Percentiles rank a stretch among this genome's conserved stretches.
phyloP scores from a whole-genome alignment of 2,113 vertebrate species.

The Gobio gobio region DNA sequence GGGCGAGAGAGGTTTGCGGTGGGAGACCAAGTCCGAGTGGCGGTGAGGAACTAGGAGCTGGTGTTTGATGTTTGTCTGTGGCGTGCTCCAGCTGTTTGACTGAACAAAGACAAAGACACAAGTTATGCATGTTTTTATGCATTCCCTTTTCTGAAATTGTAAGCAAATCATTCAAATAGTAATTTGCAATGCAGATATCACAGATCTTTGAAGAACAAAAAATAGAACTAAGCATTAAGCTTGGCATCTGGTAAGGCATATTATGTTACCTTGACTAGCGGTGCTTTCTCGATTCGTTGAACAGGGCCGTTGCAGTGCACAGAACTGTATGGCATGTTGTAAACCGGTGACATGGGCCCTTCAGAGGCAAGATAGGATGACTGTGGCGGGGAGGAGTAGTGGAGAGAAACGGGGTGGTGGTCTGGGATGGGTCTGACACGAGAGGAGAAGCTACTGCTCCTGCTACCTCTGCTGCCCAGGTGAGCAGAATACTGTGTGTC shows the following conservation, averaged over 20 bases:
- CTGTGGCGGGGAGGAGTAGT: slow-evolving; percentile 73
- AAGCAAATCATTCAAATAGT: neutral
- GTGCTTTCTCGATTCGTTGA: slow-evolving; percentile 66
- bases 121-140: slow-evolving; percentile 26
- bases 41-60: slow-evolving; percentile 67
- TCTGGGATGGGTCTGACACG: slow-evolving; percentile 67
- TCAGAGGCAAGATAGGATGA: slow-evolving; percentile 62
- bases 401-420: slow-evolving; percentile 65
- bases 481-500: slow-evolving; percentile 64
- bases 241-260: neutral
- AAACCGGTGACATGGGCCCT: slow-evolving; percentile 69
- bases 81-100: slow-evolving; percentile 78
- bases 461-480: slow-evolving; percentile 73
- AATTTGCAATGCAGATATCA: neutral
- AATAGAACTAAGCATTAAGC: neutral
- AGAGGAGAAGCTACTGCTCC: slow-evolving; percentile 77
- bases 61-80: slow-evolving; percentile 70
- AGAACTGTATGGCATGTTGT: slow-evolving; percentile 79
- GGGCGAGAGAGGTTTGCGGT: slow-evolving; percentile 77
- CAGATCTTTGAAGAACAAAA: neutral
- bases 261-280: slow-evolving; percentile 74
- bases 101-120: slow-evolving; percentile 61
- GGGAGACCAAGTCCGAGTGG: slow-evolving; percentile 74
- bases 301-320: slow-evolving; percentile 50
- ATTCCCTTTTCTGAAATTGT: slow-evolving; percentile 14